A percentile compares a stretch with the other conserved stretches of the same genome.
These are phyloP conservation scores for Cyprinella venusta DNA, from an alignment of 2,797 vertebrate genomes.

Conservation along the genomic window DNA sequence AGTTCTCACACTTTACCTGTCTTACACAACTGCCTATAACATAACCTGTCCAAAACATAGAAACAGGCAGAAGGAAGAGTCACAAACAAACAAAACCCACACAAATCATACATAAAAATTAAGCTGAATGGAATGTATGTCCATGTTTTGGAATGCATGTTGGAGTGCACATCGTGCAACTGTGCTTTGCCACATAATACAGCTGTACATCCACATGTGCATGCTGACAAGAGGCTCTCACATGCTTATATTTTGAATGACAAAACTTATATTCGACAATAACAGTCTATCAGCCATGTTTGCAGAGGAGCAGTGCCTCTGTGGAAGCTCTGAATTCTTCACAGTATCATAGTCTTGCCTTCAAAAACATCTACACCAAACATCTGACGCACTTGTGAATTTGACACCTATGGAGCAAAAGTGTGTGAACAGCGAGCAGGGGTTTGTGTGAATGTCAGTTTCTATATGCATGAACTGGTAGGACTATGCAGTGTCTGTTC, in stretches of 20 bases:
- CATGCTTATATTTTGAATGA: constrained; percentile 42
- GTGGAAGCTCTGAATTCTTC: constrained; percentile 59
- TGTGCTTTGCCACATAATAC: constrained; percentile 55
- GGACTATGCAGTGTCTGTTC: constrained; percentile 15
- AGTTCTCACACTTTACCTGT: constrained; percentile 26
- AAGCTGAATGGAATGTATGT: constrained; percentile 36
- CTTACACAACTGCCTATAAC: constrained; percentile 31
- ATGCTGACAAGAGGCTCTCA: constrained; percentile 50
- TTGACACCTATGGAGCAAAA: constrained; percentile 24
- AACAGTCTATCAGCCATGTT: constrained; percentile 51
- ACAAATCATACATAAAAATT: constrained; percentile 34
- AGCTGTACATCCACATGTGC: constrained; percentile 48
- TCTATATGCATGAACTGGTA: constrained; percentile 27
- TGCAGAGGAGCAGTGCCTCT: constrained; percentile 35
- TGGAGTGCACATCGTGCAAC: constrained; percentile 42
- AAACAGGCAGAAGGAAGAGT: constrained; percentile 34
- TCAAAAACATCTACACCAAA: constrained; percentile 33
- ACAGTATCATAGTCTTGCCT: constrained; percentile 60
- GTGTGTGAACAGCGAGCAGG: constrained; percentile 34
- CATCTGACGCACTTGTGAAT: constrained; percentile 42
- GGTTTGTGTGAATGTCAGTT: constrained; percentile 48
- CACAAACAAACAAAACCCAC: constrained; percentile 43
- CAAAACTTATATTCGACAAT: constrained; percentile 24
- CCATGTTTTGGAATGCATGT: constrained; percentile 52
- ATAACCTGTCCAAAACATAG: constrained; percentile 26